A percentile compares a stretch with the other conserved stretches of the same genome.
Evolutionary conservation across 2,888 invertebrate species (phyloP).

Genomic region (Sarcophaga caerulescens): DNA sequence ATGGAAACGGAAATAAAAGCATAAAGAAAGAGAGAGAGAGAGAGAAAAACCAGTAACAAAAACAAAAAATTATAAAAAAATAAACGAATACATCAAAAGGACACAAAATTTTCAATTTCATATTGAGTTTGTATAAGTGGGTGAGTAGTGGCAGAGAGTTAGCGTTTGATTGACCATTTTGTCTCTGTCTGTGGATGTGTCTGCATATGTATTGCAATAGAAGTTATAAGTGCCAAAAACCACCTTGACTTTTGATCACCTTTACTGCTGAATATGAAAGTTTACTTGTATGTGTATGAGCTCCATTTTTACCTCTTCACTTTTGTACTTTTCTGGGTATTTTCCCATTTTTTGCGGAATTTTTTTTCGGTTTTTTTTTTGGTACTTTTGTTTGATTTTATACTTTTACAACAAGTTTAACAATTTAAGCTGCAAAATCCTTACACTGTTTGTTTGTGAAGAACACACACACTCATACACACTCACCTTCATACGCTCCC

Average conservation of each 20-base stretch:
- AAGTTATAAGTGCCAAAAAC: constrained; percentile 38
- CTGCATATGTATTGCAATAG: not conserved
- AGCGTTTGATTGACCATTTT: not conserved
- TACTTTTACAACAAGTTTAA: constrained; percentile 75
- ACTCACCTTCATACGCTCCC: not conserved
- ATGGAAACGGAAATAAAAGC: not conserved
- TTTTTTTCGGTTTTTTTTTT: constrained; percentile 28
- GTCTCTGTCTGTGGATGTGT: not conserved
- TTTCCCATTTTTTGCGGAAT: constrained; percentile 2
- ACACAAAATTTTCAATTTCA: constrained; percentile 56
- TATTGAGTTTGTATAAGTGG: not conserved
- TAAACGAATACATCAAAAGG: constrained; percentile 52
- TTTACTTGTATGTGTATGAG: not conserved
- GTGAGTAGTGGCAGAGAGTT: not conserved
- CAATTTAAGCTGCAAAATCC: constrained; percentile 78
- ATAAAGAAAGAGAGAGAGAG: not conserved
- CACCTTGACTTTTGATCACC: constrained; percentile 62
- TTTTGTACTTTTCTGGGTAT: constrained; percentile 26
- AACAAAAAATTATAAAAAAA: constrained; percentile 11
- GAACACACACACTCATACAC: not conserved
- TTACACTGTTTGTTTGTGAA: constrained; percentile 59
- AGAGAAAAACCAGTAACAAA: constrained; percentile 22
- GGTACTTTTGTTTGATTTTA: constrained; percentile 76
- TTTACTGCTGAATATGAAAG: constrained; percentile 30
- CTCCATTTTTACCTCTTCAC: no score